Conservation (phyloP, 2,797 vertebrate genomes). For the Cuniculus paca region DNA sequence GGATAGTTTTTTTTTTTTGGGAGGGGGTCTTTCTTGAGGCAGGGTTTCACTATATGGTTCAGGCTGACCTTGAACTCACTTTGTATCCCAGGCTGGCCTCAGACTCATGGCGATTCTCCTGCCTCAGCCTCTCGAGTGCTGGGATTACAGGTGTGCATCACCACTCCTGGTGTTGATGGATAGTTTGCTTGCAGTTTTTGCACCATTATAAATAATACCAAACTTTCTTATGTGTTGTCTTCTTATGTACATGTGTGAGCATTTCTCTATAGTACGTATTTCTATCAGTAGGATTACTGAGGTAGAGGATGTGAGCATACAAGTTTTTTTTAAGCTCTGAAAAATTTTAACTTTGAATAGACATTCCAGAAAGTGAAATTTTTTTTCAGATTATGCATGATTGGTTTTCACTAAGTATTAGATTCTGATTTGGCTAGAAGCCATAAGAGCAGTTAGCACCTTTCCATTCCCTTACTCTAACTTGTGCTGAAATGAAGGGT, state of each 20-base stretch:
- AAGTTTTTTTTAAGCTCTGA: background rate
- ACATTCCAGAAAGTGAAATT: background rate
- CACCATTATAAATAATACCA: background rate
- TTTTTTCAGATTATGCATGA: background rate
- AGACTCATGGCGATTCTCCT: no score
- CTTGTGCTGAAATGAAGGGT: background rate
- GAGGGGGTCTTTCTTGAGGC: no score
- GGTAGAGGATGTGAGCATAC: background rate
- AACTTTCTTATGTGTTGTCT: background rate
- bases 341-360: slow-evolving; percentile 26
- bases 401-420: slow-evolving; percentile 41
- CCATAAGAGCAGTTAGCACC: background rate
- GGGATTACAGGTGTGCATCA: no score
- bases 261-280: background rate
- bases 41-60: no score
- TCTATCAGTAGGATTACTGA: background rate
- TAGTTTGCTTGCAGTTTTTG: background rate
- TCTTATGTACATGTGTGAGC: background rate
- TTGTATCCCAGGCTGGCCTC: no score
- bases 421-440: slow-evolving; percentile 2
- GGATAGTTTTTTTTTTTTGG: no score
- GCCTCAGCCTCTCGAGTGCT: no score
- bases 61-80: no score
- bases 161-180: background rate
- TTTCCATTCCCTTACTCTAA: background rate